A percentile compares a stretch with the other conserved stretches of the same genome.
These are phyloP conservation scores for Drosophila picticornis DNA, from an alignment of 2,888 invertebrate genomes.

Conservation along the genomic window DNA sequence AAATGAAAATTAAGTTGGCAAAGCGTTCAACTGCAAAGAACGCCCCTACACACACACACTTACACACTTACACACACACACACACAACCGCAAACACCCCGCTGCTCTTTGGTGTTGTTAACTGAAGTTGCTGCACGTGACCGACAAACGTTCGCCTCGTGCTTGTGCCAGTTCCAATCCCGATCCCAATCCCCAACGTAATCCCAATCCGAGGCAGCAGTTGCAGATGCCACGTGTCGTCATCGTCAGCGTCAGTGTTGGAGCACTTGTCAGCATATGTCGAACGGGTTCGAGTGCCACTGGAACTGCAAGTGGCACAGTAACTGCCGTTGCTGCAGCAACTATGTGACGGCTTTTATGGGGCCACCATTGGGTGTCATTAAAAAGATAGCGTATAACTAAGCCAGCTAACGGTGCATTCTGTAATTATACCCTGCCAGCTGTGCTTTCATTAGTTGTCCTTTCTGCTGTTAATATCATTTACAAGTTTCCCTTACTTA, in stretches of 20 bases:
- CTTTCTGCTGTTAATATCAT: conserved; percentile 56
- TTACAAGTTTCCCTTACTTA: conserved; percentile 43
- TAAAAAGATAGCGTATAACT: conserved; percentile 59
- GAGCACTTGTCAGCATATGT: conserved; percentile 79
- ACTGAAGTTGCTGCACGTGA: conserved; percentile 75
- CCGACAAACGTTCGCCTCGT: conserved; percentile 66
- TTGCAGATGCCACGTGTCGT: conserved; percentile 65
- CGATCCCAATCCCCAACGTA: conserved; percentile 9
- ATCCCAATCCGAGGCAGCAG: conserved; percentile 25
- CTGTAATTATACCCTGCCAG: conserved; percentile 47
- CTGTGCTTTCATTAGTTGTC: conserved; percentile 41
- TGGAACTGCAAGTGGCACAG: conserved; percentile 52
- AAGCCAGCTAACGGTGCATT: conserved; percentile 55
- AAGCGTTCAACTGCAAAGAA: conserved; percentile 61
- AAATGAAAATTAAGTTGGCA: conserved; percentile 72
- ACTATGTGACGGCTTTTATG: conserved; percentile 53
- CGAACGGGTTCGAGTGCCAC: conserved; percentile 53
- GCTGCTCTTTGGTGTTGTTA: conserved; percentile 38
- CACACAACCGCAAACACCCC: not conserved
- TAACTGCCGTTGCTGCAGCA: conserved; percentile 15
- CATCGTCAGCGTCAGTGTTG: conserved; percentile 25
- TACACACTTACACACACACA: not conserved
- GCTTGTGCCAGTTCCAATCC: conserved; percentile 21
- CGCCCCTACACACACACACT: conserved; percentile 4
- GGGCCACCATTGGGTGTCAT: conserved; percentile 59